phyloP scores from a whole-genome alignment of 2,888 invertebrate species.

The Drosophila fungiperda region DNA sequence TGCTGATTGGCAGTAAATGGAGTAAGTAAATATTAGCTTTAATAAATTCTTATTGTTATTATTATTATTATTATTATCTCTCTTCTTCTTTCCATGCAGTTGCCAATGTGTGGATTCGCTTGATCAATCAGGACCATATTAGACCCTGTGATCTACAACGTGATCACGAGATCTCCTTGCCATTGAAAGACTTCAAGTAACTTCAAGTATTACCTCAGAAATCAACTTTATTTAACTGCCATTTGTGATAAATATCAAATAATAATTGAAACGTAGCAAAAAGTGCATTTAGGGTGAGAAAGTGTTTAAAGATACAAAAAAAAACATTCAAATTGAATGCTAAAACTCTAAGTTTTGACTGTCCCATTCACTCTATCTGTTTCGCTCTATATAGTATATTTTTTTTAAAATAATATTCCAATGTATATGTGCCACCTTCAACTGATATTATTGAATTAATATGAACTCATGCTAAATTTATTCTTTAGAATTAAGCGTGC shows the following conservation, averaged over 20 bases:
- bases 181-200: constrained; percentile 62
- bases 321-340: not conserved
- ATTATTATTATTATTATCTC: not conserved
- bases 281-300: not conserved
- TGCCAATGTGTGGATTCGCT: constrained; percentile 95
- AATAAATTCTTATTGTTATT: not conserved
- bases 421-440: not conserved
- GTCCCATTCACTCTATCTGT: not conserved
- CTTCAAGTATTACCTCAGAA: constrained; percentile 10
- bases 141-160: constrained; percentile 86
- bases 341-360: not conserved
- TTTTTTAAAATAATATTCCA: not conserved
- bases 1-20: constrained; percentile 82
- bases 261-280: not conserved
- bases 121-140: constrained; percentile 91
- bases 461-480: constrained; percentile 3
- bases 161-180: constrained; percentile 73
- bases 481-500: constrained; percentile 79
- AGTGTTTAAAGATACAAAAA: not conserved
- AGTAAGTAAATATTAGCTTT: constrained; percentile 51
- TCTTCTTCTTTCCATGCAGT: constrained; percentile 85
- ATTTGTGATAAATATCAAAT: constrained; percentile 42
- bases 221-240: constrained; percentile 19
- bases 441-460: not conserved
- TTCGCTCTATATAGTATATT: not conserved